These are phyloP conservation scores for Pithys albifrons DNA, from an alignment of 2,113 vertebrate species.

Conservation along the genomic window DNA sequence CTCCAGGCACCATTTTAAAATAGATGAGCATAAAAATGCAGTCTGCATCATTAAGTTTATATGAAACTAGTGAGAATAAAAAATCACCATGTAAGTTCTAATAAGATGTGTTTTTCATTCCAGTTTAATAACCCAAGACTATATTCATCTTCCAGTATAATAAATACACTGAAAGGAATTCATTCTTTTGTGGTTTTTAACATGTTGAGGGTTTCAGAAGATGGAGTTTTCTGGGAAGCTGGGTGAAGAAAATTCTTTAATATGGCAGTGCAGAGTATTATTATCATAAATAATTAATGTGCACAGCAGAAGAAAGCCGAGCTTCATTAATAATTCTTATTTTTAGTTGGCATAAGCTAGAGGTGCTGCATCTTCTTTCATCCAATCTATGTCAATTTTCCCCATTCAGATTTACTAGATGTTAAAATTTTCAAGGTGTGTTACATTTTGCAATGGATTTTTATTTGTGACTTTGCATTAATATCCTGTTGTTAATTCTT, in stretches of 20 bases:
- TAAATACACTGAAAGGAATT: slow-evolving; percentile 80
- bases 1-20: slow-evolving; percentile 87
- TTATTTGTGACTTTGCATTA: slow-evolving; percentile 70
- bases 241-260: slow-evolving; percentile 84
- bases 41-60: slow-evolving; percentile 89
- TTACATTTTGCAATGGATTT: slow-evolving; percentile 36
- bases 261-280: slow-evolving; percentile 81
- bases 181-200: slow-evolving; percentile 80
- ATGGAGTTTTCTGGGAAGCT: slow-evolving; percentile 81
- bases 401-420: slow-evolving; percentile 76
- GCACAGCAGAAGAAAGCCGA: slow-evolving; percentile 82
- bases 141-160: slow-evolving; percentile 85
- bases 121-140: slow-evolving; percentile 88
- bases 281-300: slow-evolving; percentile 88
- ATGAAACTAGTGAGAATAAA: slow-evolving; percentile 88
- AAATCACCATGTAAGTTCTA: slow-evolving; percentile 88
- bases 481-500: slow-evolving; percentile 64
- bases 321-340: slow-evolving; percentile 89
- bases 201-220: slow-evolving; percentile 77
- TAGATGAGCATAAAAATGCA: slow-evolving; percentile 87
- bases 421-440: slow-evolving; percentile 75
- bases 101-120: slow-evolving; percentile 89
- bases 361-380: slow-evolving; percentile 81
- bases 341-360: slow-evolving; percentile 83
- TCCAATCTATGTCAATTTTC: slow-evolving; percentile 79